Evolutionary conservation across 2,888 invertebrate species (phyloP).

Genomic region (Zaprionus obscuricornis): DNA sequence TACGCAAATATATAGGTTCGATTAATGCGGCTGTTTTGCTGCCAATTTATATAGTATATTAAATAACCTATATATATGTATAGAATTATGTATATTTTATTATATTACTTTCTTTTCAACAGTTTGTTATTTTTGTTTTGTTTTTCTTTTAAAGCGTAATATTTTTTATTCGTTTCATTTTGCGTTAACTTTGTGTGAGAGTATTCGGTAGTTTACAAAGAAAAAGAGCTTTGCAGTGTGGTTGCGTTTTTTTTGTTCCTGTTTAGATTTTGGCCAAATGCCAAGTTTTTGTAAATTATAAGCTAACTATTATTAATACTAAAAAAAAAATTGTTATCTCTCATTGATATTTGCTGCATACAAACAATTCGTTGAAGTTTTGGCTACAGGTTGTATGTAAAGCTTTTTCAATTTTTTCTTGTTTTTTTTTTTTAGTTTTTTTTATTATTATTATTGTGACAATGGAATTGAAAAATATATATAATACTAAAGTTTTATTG

Average conservation of each 20-base stretch:
- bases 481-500: constrained; percentile 59
- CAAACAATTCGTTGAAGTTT: constrained; percentile 49
- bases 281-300: constrained; percentile 53
- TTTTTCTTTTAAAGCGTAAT: constrained; percentile 65
- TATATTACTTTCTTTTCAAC: constrained; percentile 47
- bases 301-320: constrained; percentile 41
- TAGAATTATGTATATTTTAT: constrained; percentile 42
- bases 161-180: constrained; percentile 69
- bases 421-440: constrained; percentile 32
- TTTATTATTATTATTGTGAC: constrained; percentile 41
- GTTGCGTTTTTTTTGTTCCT: constrained; percentile 9
- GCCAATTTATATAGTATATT: too few species aligned
- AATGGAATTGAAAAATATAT: constrained; percentile 58
- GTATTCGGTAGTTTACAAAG: constrained; percentile 70
- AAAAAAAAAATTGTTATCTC: constrained; percentile 25
- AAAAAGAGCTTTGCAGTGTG: constrained; percentile 57
- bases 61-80: constrained; percentile 24
- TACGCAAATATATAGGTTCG: constrained; percentile 11
- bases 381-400: constrained; percentile 50
- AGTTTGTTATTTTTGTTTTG: too few species aligned
- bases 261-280: constrained; percentile 25
- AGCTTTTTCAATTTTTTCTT: constrained; percentile 50
- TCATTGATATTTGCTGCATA: constrained; percentile 34
- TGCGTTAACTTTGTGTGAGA: constrained; percentile 75
- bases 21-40: constrained; percentile 19